Conservation (phyloP, 2,888 invertebrate genomes). For the Perdita meconis region DNA sequence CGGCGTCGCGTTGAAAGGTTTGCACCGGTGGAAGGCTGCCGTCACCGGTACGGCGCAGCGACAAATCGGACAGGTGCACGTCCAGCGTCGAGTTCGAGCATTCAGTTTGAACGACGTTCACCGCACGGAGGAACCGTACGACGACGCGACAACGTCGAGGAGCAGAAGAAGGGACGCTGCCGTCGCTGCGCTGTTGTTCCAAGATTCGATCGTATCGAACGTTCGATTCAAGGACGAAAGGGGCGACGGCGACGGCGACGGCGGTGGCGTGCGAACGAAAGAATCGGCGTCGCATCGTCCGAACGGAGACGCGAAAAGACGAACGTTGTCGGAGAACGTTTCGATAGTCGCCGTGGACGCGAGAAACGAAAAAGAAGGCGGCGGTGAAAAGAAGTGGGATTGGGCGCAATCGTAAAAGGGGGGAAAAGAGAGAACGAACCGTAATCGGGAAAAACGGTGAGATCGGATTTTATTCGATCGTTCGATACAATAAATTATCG, state of each 20-base stretch:
- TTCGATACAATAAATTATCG: slow-evolving; percentile 47
- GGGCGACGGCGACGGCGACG: not conserved
- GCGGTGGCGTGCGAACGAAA: not conserved
- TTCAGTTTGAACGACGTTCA: slow-evolving; percentile 82
- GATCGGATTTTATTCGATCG: slow-evolving; percentile 36
- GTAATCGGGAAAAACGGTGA: too few species aligned
- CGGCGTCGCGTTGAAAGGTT: slow-evolving; percentile 54
- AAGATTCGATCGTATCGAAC: not conserved
- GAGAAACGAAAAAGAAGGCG: not conserved
- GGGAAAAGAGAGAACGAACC: too few species aligned
- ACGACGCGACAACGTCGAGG: too few species aligned
- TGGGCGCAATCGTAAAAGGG: not conserved
- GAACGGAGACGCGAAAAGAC: too few species aligned
- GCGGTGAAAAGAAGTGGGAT: not conserved
- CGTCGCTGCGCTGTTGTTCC: not conserved
- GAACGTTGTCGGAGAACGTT: too few species aligned
- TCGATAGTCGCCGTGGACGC: too few species aligned
- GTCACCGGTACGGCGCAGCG: slow-evolving; percentile 80
- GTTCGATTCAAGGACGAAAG: not conserved
- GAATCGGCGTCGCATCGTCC: too few species aligned
- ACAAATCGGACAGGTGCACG: slow-evolving; percentile 78
- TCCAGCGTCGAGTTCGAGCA: slow-evolving; percentile 78
- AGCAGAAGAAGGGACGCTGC: too few species aligned
- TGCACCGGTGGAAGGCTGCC: slow-evolving; percentile 82
- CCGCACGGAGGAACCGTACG: too few species aligned